Percentiles rank a stretch among this genome's conserved stretches.
phyloP scores from a whole-genome alignment of 2,113 vertebrate genomes.

The Cyrtonyx montezumae region DNA sequence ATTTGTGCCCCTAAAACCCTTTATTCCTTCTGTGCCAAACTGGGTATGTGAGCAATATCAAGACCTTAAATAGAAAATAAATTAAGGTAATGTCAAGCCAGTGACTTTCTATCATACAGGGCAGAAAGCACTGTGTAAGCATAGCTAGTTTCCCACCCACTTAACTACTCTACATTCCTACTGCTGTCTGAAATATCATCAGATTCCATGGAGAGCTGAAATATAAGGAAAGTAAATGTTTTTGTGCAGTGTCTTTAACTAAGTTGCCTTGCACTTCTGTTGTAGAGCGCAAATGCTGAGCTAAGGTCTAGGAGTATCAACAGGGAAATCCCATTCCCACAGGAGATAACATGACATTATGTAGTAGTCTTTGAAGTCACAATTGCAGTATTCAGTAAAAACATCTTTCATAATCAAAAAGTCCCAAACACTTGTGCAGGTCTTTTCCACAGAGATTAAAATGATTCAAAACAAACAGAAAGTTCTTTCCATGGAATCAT shows the following conservation, averaged over 20 bases:
- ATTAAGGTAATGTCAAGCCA: background rate
- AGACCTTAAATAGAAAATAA: background rate
- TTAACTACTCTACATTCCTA: background rate
- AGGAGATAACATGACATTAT: background rate
- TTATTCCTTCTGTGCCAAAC: background rate
- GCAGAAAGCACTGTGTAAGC: background rate
- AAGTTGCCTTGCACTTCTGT: background rate
- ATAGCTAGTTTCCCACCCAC: background rate
- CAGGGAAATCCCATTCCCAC: background rate
- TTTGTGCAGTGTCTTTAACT: background rate
- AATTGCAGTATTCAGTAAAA: conserved; percentile 2
- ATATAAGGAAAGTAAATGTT: background rate
- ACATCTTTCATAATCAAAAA: background rate
- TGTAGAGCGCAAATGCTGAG: background rate
- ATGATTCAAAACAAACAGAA: conserved; percentile 28
- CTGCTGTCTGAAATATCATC: background rate
- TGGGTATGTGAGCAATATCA: background rate
- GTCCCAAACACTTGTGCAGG: background rate
- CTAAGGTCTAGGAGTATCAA: background rate
- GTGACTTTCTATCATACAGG: background rate
- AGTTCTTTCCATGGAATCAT: conserved; percentile 48
- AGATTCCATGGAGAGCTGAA: background rate
- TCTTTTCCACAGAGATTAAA: conserved; percentile 25
- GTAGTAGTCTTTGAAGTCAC: background rate
- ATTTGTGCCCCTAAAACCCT: background rate